Conservation (phyloP, 2,888 invertebrate species). For the Hartigia nigra region DNA sequence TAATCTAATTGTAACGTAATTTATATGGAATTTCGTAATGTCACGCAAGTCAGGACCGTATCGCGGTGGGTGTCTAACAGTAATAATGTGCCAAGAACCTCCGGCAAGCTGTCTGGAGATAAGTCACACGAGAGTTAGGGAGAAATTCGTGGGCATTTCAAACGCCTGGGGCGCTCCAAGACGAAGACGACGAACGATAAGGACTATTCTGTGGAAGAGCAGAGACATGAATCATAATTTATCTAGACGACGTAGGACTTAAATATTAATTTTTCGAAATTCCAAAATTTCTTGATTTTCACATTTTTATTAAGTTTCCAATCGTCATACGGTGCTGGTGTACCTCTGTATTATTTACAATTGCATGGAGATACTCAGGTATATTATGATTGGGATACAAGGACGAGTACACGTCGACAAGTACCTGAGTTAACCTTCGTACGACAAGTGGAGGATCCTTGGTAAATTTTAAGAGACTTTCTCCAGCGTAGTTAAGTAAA, state of each 20-base stretch:
- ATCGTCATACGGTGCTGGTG: background rate
- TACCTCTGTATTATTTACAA: background rate
- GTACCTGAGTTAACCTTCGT: too few relatives aligned
- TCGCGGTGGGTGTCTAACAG: background rate
- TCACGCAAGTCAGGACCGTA: background rate
- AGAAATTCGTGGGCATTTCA: background rate
- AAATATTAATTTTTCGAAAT: background rate
- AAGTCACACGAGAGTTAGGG: background rate
- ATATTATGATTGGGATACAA: background rate
- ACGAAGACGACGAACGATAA: background rate
- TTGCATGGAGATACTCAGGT: too few relatives aligned
- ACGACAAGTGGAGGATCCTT: background rate
- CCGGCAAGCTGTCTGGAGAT: background rate
- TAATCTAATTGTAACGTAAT: background rate
- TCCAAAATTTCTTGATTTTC: accelerated
- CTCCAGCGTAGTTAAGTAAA: background rate
- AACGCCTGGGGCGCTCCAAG: background rate
- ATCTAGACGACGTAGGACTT: background rate
- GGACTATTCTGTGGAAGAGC: background rate
- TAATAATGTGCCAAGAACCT: background rate
- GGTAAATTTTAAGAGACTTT: background rate
- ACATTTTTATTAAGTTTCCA: background rate
- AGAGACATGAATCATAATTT: background rate
- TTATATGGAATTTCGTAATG: background rate
- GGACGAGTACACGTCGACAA: background rate